Conservation (phyloP, 2,797 vertebrate genomes). For the Cossypha niveicapilla region DNA sequence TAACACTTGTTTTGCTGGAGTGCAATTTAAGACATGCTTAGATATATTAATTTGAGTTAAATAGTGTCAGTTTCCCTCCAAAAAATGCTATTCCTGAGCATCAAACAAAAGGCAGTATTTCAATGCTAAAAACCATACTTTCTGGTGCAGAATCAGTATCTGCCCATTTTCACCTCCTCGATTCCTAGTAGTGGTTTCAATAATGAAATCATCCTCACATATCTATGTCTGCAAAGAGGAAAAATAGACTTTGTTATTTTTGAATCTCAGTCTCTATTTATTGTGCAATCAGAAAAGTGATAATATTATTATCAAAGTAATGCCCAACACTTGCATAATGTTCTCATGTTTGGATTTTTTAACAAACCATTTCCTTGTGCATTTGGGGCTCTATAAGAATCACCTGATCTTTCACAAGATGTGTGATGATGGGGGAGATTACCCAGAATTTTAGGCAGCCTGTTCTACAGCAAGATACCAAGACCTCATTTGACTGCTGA, state of each 20-base stretch:
- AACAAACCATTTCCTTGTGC: not conserved
- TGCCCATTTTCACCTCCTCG: not conserved
- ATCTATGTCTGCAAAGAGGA: not conserved
- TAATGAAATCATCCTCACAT: not conserved
- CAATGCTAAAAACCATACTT: not conserved
- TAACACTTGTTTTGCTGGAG: not conserved
- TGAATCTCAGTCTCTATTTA: slow-evolving; percentile 20
- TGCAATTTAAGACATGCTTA: not conserved
- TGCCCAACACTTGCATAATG: slow-evolving; percentile 41
- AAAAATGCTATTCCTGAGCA: not conserved
- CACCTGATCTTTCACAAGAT: not conserved
- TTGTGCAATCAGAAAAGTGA: slow-evolving; percentile 54
- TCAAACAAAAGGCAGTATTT: not conserved
- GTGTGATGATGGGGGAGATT: not conserved
- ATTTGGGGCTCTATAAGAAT: not conserved
- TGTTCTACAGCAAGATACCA: not conserved
- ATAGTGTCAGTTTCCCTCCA: not conserved
- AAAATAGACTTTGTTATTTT: slow-evolving; percentile 41
- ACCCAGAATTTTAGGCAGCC: not conserved
- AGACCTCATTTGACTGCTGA: slow-evolving; percentile 7
- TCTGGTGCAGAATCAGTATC: not conserved
- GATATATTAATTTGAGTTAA: not conserved
- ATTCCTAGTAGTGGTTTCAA: not conserved
- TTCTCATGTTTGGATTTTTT: not conserved
- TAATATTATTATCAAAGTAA: slow-evolving; percentile 49